phyloP scores from a whole-genome alignment of 1,140 invertebrate species.

The Temnothorax longispinosus region DNA sequence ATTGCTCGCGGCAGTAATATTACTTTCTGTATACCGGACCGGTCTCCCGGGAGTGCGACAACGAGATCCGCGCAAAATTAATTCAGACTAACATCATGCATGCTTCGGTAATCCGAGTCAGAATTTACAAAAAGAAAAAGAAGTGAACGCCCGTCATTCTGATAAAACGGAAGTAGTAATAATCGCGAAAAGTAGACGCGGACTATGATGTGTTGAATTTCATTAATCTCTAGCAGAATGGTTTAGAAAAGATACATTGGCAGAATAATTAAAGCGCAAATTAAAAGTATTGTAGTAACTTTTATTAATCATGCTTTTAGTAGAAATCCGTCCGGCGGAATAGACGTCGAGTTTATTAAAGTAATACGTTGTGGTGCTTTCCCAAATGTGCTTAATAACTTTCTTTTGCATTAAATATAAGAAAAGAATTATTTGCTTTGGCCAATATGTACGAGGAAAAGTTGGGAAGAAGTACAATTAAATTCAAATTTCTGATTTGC shows the following conservation, averaged over 20 bases:
- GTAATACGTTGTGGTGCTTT: background rate
- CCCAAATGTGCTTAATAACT: background rate
- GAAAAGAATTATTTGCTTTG: background rate
- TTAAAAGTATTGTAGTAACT: slow-evolving; percentile 14
- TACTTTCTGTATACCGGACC: slow-evolving; percentile 65
- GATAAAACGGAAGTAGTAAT: slow-evolving; percentile 64
- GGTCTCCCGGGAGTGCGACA: slow-evolving; percentile 69
- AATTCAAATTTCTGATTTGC: background rate
- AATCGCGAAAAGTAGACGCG: slow-evolving; percentile 24
- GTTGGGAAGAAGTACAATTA: background rate
- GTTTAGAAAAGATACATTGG: background rate
- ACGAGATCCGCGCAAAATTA: slow-evolving; percentile 72
- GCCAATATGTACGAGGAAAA: background rate
- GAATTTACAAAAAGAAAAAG: slow-evolving; percentile 44
- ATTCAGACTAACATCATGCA: slow-evolving; percentile 67
- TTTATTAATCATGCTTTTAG: background rate
- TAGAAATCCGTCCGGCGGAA: background rate
- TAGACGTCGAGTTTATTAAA: background rate
- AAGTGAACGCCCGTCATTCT: background rate
- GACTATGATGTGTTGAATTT: slow-evolving; percentile 46
- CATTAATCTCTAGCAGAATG: slow-evolving; percentile 1
- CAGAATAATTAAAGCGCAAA: slow-evolving; percentile 20
- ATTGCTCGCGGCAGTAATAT: slow-evolving; percentile 62
- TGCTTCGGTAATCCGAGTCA: slow-evolving; percentile 61
- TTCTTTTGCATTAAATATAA: background rate